Evolutionary conservation across 2,113 vertebrate genomes (phyloP), one percentile per base, ranked within the genome.

Genomic region (Gila orcuttii): DNA sequence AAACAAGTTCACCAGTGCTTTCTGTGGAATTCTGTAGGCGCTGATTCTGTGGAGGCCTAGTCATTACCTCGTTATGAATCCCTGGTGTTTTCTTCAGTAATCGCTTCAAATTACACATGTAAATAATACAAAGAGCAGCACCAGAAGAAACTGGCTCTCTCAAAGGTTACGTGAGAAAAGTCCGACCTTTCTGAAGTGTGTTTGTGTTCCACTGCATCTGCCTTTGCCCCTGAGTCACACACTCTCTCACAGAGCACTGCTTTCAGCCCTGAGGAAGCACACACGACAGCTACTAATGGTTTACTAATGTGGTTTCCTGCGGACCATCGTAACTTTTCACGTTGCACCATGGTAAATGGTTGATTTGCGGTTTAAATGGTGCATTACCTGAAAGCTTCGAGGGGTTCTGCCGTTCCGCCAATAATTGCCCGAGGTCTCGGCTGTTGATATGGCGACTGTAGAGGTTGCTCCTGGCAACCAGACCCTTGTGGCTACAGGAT

Each of bases 381-480:
- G 33, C 11, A 8, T 88, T 89, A 92, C 94, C 93, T 93, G 92
- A 85, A 11, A 91, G 81, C 74, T 80, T 88, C 68, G 83, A 28
- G 55, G 73, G 25, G 69, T 31, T 75, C 81, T 68, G 5, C 50
- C 25, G 75, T 85, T 86, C 82, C 80, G 66, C 87, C 84, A 91
- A 83, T 82, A 73, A 80, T 31, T 71, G 87, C 83, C 62, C 69
- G 45, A 87, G 55, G 69, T 79, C 79, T 88, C 87, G 39, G 87
- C 82, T 82, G 89, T 91, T 92, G 89, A 93, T 74, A 89, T 94
- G 90, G 2, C 93, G 91, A 89, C 94, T 93, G 94, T 93, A 93
- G 88, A 93, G 88, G 87, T 90, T 93, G 89, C 85, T 79, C 87
- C 91, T 90, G 87, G 94, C 93, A 87, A 90, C 93, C 59, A 93